Conservation (phyloP, 2,888 invertebrate genomes). For the Polyploca ridens region DNA sequence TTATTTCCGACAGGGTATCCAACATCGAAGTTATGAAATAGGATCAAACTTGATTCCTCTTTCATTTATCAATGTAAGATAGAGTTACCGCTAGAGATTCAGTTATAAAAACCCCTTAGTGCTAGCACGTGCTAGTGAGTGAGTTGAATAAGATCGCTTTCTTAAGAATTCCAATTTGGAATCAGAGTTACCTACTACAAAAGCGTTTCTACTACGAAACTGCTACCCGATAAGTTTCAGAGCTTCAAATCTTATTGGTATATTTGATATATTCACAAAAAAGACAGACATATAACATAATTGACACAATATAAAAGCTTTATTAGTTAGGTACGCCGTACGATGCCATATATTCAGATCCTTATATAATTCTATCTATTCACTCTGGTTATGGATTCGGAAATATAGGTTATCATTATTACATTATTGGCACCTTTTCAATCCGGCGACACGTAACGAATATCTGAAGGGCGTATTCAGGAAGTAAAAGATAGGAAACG, state of each 20-base stretch:
- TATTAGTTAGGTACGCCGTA: too few species aligned
- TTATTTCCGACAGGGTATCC: not conserved
- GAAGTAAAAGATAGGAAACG: constrained; percentile 11
- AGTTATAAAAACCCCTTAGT: too few species aligned
- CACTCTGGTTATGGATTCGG: not conserved
- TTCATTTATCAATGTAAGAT: not conserved
- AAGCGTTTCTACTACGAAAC: not conserved
- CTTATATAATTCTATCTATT: too few species aligned
- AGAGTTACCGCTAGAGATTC: not conserved
- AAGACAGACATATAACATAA: too few species aligned
- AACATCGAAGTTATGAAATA: not conserved
- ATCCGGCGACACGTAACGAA: not conserved
- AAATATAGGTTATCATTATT: not conserved
- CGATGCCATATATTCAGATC: too few species aligned
- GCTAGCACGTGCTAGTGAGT: not conserved
- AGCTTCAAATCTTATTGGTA: too few species aligned
- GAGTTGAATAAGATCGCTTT: not conserved
- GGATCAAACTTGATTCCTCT: not conserved
- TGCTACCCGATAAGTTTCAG: not conserved
- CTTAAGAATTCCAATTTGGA: not conserved
- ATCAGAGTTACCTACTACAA: not conserved
- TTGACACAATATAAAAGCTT: too few species aligned
- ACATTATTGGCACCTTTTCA: constrained; percentile 1
- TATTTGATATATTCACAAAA: too few species aligned
- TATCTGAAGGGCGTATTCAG: constrained; percentile 1